These are phyloP conservation scores for Lapara coniferarum DNA, from an alignment of 2,888 invertebrate species.

Conservation along the genomic window DNA sequence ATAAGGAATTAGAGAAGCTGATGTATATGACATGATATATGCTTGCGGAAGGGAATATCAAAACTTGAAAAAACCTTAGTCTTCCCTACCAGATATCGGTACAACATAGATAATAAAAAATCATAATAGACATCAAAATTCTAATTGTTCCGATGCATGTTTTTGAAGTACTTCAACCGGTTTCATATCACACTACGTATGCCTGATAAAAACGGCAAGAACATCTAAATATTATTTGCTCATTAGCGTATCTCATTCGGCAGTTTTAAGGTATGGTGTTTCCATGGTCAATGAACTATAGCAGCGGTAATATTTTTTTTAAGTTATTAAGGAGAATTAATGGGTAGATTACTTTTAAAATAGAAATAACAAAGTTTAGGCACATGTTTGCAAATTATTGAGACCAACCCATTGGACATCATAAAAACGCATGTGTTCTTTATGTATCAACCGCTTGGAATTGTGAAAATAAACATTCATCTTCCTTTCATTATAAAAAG, in stretches of 20 bases:
- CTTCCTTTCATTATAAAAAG: neutral
- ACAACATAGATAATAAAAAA: no score
- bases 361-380: neutral
- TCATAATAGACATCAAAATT: neutral
- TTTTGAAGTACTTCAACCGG: constrained; percentile 20
- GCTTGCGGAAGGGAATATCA: no score
- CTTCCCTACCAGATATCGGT: no score
- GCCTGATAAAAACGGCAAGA: neutral
- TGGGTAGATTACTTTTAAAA: no score
- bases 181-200: neutral
- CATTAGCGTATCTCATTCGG: constrained; percentile 22
- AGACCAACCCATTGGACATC: neutral
- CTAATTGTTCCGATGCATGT: neutral
- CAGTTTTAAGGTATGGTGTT: constrained; percentile 15
- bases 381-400: neutral
- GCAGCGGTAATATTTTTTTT: constrained; percentile 1
- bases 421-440: neutral
- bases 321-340: neutral
- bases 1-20: neutral
- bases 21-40: no score
- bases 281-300: constrained; percentile 21
- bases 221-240: constrained; percentile 24
- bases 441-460: neutral
- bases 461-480: neutral
- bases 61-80: no score